Conservation (phyloP, 1,140 invertebrate genomes). For the Drosophila lacertosa region DNA sequence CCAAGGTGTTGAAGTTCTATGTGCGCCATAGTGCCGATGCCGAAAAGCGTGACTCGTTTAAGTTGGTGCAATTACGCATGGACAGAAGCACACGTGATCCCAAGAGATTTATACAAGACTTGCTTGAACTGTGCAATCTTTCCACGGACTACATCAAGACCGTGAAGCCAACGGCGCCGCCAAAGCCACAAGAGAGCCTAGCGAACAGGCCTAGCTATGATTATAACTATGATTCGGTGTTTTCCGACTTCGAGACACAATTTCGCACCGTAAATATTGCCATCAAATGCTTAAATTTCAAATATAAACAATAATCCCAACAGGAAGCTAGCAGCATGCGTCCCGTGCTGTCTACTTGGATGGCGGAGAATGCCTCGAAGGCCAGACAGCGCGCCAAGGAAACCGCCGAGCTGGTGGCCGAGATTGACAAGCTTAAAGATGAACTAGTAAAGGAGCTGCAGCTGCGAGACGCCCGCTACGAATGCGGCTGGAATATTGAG, state of each 20-base stretch:
- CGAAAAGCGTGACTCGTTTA: slow-evolving; percentile 85
- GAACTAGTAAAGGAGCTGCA: slow-evolving; percentile 85
- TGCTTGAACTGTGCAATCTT: slow-evolving; percentile 92
- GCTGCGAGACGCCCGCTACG: slow-evolving; percentile 88
- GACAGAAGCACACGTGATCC: slow-evolving; percentile 85
- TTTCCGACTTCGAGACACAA: slow-evolving; percentile 62
- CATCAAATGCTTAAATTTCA: not conserved
- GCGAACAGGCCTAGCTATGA: slow-evolving; percentile 59
- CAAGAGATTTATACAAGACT: slow-evolving; percentile 89
- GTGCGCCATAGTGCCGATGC: slow-evolving; percentile 87
- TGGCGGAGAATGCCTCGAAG: slow-evolving; percentile 87
- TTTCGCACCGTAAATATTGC: slow-evolving; percentile 47
- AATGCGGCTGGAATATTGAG: slow-evolving; percentile 94
- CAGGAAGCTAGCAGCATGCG: slow-evolving; percentile 69
- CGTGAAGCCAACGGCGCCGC: slow-evolving; percentile 81
- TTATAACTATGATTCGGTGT: slow-evolving; percentile 64
- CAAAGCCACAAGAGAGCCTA: slow-evolving; percentile 27
- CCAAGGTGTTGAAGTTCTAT: slow-evolving; percentile 89
- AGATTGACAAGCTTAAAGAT: slow-evolving; percentile 87
- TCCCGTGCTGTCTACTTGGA: slow-evolving; percentile 84
- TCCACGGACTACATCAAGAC: slow-evolving; percentile 93
- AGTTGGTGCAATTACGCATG: slow-evolving; percentile 87
- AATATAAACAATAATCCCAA: not conserved
- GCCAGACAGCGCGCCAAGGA: slow-evolving; percentile 87
- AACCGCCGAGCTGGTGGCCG: slow-evolving; percentile 87